Evolutionary conservation across 2,113 vertebrate genomes (phyloP).

Genomic region (Coregonus clupeaformis): DNA sequence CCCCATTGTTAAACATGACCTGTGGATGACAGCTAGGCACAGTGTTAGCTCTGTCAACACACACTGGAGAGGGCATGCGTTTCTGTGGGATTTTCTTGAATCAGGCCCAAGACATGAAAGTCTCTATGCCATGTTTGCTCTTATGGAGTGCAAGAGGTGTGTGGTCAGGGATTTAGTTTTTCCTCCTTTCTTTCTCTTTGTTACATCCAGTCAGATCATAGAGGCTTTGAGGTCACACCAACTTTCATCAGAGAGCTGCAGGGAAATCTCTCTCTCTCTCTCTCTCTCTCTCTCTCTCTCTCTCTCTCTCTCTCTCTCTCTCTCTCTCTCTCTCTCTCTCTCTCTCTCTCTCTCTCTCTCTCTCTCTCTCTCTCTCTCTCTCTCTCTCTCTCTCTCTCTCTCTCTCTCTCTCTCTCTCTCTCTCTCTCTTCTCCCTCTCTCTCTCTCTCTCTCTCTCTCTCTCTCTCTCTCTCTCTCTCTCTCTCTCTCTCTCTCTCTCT

Average conservation of each 20-base stretch:
- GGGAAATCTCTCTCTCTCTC: neutral
- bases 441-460: neutral
- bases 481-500: too few relatives aligned
- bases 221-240: slow-evolving; percentile 56
- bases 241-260: slow-evolving; percentile 33
- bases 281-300: neutral
- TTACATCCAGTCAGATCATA: slow-evolving; percentile 57
- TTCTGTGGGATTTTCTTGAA: slow-evolving; percentile 46
- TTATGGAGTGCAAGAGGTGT: slow-evolving; percentile 50
- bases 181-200: slow-evolving; percentile 54
- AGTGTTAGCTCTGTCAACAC: slow-evolving; percentile 52
- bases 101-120: slow-evolving; percentile 58
- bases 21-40: slow-evolving; percentile 45
- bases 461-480: neutral
- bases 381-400: too few relatives aligned
- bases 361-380: neutral
- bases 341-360: slow-evolving; percentile 29
- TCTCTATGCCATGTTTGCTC: slow-evolving; percentile 59
- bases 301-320: too few relatives aligned
- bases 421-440: neutral
- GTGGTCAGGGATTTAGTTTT: slow-evolving; percentile 49
- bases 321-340: too few relatives aligned
- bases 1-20: slow-evolving; percentile 85
- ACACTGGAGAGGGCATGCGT: slow-evolving; percentile 29
- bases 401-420: too few relatives aligned